Percentiles rank a stretch among this genome's conserved stretches.
Evolutionary conservation across 2,888 invertebrate genomes (phyloP).

Genomic region (Terebella lapidaria): DNA sequence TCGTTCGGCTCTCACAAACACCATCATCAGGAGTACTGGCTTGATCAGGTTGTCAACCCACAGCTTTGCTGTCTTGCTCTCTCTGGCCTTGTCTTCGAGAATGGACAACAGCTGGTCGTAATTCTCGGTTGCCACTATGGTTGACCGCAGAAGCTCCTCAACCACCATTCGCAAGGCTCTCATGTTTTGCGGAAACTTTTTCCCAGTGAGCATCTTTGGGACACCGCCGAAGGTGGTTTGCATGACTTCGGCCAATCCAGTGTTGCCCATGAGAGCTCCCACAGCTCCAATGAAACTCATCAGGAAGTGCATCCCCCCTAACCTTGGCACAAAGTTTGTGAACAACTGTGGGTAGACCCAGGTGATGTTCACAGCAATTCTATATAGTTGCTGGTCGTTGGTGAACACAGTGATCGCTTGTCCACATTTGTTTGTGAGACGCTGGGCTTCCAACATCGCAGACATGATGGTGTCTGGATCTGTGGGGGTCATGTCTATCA

Average conservation of each 20-base stretch:
- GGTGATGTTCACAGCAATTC: background rate
- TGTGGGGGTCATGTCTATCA: background rate
- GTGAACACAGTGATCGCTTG: background rate
- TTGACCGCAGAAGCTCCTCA: background rate
- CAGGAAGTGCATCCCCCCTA: background rate
- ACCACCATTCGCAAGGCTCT: background rate
- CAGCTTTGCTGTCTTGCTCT: background rate
- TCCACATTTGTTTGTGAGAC: background rate
- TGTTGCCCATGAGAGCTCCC: background rate
- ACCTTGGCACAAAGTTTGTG: background rate
- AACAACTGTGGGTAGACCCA: background rate
- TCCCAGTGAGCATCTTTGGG: background rate
- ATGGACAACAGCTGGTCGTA: background rate
- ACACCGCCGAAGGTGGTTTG: background rate
- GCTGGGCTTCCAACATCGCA: background rate
- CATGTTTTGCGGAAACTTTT: background rate
- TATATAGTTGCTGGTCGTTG: background rate
- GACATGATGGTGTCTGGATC: conserved; percentile 1
- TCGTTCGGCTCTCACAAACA: background rate
- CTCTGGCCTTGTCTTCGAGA: background rate
- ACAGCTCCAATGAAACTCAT: background rate
- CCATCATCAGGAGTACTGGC: conserved; percentile 1
- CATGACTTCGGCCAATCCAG: background rate
- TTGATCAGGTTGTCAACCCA: conserved; percentile 2
- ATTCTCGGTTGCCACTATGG: no score